Evolutionary conservation across 2,113 vertebrate species (phyloP).

Genomic region (Plectropomus leopardus): DNA sequence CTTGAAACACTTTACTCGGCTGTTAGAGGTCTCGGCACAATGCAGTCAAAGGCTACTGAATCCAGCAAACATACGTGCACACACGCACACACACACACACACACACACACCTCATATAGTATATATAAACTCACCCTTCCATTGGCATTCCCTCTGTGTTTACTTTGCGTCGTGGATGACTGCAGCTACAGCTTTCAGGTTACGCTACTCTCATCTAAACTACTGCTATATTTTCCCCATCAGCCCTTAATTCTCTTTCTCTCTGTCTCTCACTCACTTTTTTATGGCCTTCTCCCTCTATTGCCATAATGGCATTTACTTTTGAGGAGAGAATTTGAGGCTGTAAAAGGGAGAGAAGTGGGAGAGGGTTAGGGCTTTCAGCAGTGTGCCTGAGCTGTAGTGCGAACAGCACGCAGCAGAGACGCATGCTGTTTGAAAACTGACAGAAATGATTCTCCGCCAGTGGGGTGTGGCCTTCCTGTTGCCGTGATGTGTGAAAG

Average conservation of each 20-base stretch:
- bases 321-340: conserved; percentile 28
- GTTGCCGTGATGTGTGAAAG: conserved; percentile 1
- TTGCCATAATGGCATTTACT: conserved; percentile 3
- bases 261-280: neutral
- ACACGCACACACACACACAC: neutral
- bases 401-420: neutral
- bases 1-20: conserved; percentile 51
- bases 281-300: neutral
- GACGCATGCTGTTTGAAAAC: conserved; percentile 3
- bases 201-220: neutral
- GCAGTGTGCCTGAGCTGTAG: neutral
- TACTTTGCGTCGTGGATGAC: conserved; percentile 11
- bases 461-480: conserved; percentile 1
- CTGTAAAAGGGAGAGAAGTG: neutral
- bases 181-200: conserved; percentile 17
- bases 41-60: conserved; percentile 25
- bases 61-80: neutral
- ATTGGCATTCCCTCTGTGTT: conserved; percentile 16
- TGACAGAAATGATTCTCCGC: neutral
- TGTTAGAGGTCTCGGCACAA: conserved; percentile 15
- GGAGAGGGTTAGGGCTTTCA: neutral
- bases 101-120: neutral
- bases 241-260: conserved; percentile 3
- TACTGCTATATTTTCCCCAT: conserved; percentile 29
- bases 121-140: neutral